Conservation (phyloP, 2,888 invertebrate genomes). For the Leucoptera coffeella region DNA sequence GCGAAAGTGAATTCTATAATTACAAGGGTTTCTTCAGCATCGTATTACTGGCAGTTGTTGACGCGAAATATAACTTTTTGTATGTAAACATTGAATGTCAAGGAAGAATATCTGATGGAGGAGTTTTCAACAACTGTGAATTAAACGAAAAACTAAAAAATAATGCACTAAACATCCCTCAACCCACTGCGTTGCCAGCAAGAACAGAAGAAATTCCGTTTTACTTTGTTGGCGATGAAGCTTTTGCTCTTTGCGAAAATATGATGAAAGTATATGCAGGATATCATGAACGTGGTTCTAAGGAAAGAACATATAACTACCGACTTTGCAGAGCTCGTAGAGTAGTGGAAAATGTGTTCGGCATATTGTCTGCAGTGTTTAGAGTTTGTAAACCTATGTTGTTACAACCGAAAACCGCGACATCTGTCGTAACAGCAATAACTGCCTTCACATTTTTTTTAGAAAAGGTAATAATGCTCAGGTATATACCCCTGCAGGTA, state of each 20-base stretch:
- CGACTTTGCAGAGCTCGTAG: conserved; percentile 5
- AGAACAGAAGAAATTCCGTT: conserved; percentile 5
- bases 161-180: conserved; percentile 5
- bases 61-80: conserved; percentile 8
- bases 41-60: conserved; percentile 7
- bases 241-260: conserved; percentile 5
- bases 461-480: conserved; percentile 5
- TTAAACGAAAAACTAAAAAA: conserved; percentile 4
- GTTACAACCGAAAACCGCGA: conserved; percentile 6
- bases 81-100: conserved; percentile 9
- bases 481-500: conserved; percentile 4
- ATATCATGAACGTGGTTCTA: conserved; percentile 5
- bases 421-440: conserved; percentile 4
- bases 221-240: conserved; percentile 5
- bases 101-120: conserved; percentile 10
- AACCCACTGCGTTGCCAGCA: conserved; percentile 6
- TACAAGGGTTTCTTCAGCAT: conserved; percentile 11
- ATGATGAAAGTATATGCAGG: conserved; percentile 5
- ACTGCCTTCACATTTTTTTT: conserved; percentile 5
- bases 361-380: conserved; percentile 7
- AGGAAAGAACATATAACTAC: conserved; percentile 5
- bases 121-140: conserved; percentile 7
- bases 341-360: conserved; percentile 6
- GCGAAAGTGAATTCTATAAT: conserved; percentile 11
- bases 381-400: conserved; percentile 7